Base-by-base conservation (phyloP, 2,888 invertebrate genomes). In the Hirtodrosophila duncani region DNA sequence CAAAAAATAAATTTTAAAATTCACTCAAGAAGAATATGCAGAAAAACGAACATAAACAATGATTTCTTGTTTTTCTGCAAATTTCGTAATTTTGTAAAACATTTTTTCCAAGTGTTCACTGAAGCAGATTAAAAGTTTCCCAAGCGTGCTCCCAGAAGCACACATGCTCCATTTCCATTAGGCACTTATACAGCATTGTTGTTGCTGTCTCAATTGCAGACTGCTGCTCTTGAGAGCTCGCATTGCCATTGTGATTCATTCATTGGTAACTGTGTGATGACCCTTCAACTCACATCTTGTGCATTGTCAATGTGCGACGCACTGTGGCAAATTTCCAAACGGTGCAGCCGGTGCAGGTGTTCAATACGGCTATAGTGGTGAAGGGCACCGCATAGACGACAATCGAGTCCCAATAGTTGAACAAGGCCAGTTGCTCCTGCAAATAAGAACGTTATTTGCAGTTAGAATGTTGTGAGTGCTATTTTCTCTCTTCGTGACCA, bases 361-460 rank as follows among this genome's bases (percentile, higher is more conserved):
- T 95, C 55, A 95, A 86, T 3, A 92, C 85, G 2, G 92, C 88
- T 56, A 95, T 94, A 30, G 91, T 86, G 1, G 89, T 87, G 64
- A 94, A 90, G 1, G 96, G 95, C 23, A 93, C 82, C 3, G 92
- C 88, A 79, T 95, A 92, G 0, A 94, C 92, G 2, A 94, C 72
- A 26, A 91, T 84, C 1, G 93, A 91, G 83, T 96, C 95, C 45
- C 92, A 86, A 39, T 91, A 84, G 84, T 93, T 94, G 74, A 93
- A 91, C 5, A 89, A 85, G 18, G 88, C 89, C 10, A 92, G 91
- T 65, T 90, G 87, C 7, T 87, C 86, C 77, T 90, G 81, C 74
- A 90, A 56, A 48, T 36, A 20, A 24, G 14, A 37, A 9, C 11
- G 30, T 36, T 17, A 13, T 36, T 27, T 36, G 8, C n/a, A n/a